Conservation (phyloP, 1,140 invertebrate species). For the Bombus confusus region DNA sequence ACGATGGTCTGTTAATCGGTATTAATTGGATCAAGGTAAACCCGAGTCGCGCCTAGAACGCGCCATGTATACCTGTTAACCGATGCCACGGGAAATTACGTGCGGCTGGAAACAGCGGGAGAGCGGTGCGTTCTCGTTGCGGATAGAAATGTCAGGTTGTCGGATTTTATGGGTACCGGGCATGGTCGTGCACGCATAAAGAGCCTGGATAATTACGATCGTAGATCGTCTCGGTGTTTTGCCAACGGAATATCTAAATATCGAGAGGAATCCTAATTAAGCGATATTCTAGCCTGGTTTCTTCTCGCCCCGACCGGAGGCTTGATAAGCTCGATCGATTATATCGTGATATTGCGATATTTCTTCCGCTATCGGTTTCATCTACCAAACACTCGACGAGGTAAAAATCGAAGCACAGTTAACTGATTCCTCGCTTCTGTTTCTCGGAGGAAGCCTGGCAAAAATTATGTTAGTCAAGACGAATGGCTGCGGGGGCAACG, state of each 20-base stretch:
- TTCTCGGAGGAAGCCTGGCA: background rate
- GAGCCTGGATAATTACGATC: background rate
- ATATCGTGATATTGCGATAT: too few species aligned
- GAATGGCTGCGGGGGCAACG: slow-evolving; percentile 19
- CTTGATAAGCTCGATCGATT: background rate
- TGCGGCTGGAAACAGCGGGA: background rate
- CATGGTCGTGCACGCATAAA: background rate
- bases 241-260: background rate
- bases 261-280: background rate
- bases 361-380: background rate
- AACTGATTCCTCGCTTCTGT: slow-evolving; percentile 20
- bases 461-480: slow-evolving; percentile 15
- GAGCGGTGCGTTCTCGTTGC: background rate
- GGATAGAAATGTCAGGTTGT: background rate
- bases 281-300: background rate
- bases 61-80: slow-evolving; percentile 1
- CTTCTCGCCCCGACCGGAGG: background rate
- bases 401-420: slow-evolving; percentile 20
- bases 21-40: slow-evolving; percentile 54
- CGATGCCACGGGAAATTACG: background rate
- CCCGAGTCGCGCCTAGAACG: background rate
- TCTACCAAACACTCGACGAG: background rate
- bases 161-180: background rate
- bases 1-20: slow-evolving; percentile 37
- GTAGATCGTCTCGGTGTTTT: background rate